These are phyloP conservation scores for Heterochromis multidens DNA, from an alignment of 2,113 vertebrate species.

Conservation along the genomic window DNA sequence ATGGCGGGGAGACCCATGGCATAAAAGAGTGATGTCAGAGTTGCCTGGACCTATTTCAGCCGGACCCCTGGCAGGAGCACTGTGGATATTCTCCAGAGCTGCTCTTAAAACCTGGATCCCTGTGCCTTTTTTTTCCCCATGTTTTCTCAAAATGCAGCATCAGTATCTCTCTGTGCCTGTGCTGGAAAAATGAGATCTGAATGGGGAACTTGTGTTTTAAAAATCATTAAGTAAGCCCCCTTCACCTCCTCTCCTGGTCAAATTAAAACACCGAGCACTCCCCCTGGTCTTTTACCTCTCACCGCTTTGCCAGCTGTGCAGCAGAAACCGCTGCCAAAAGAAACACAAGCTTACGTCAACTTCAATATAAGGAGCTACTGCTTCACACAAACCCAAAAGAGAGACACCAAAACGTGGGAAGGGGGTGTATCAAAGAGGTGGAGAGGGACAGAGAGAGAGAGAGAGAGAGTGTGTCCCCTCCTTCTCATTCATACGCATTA, in stretches of 20 bases:
- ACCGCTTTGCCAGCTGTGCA: constrained; percentile 56
- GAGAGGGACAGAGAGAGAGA: constrained; percentile 26
- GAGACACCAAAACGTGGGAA: neutral
- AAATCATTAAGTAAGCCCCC: constrained; percentile 40
- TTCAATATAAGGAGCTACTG: constrained; percentile 88
- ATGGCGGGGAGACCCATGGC: neutral
- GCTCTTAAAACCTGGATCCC: constrained; percentile 31
- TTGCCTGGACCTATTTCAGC: constrained; percentile 58
- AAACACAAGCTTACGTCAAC: constrained; percentile 89
- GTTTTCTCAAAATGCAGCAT: neutral
- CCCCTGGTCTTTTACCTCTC: constrained; percentile 31
- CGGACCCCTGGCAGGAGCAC: constrained; percentile 26
- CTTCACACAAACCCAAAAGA: constrained; percentile 58
- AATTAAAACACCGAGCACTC: constrained; percentile 26
- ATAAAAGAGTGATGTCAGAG: constrained; percentile 65
- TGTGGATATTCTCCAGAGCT: constrained; percentile 58
- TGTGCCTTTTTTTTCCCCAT: constrained; percentile 18
- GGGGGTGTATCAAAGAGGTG: constrained; percentile 16
- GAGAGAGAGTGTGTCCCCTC: constrained; percentile 43
- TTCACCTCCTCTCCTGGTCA: neutral
- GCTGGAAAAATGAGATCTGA: constrained; percentile 49
- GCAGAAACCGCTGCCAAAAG: constrained; percentile 53
- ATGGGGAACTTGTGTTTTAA: constrained; percentile 50
- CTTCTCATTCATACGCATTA: constrained; percentile 66
- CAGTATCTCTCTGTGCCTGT: neutral